Conservation (phyloP, 2,797 vertebrate genomes). For the Pseudochirops cupreus region DNA sequence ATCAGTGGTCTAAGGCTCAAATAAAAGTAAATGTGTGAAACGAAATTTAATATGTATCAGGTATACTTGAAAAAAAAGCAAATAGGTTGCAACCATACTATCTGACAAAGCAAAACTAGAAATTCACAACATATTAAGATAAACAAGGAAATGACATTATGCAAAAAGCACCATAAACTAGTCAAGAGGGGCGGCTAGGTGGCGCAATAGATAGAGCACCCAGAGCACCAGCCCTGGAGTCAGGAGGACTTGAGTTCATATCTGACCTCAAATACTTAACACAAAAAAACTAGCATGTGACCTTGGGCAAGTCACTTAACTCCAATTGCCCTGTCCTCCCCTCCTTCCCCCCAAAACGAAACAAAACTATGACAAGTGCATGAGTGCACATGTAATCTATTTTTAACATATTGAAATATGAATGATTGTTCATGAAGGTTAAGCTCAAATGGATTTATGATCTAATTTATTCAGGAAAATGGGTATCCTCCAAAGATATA, state of each 20-base stretch:
- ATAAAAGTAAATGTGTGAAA: background rate
- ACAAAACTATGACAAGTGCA: background rate
- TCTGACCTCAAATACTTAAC: no score
- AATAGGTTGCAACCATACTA: background rate
- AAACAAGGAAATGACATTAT: background rate
- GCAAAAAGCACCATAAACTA: background rate
- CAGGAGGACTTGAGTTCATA: no score
- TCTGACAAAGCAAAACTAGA: background rate
- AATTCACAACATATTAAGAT: background rate
- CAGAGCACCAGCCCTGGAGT: no score
- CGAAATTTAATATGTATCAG: background rate
- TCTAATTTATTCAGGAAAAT: background rate
- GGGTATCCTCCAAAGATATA: background rate
- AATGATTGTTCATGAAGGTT: background rate
- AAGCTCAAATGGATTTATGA: background rate
- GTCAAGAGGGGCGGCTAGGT: no score
- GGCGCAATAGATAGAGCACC: no score
- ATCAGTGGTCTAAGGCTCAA: background rate
- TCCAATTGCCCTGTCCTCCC: no score
- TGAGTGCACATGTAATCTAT: background rate
- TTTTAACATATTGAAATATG: background rate
- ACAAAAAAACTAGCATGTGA: no score
- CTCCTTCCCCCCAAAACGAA: no score
- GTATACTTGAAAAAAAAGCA: background rate
- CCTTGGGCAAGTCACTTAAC: no score